Evolutionary conservation across 2,888 invertebrate species (phyloP).

Genomic region (Bimastos eiseni): DNA sequence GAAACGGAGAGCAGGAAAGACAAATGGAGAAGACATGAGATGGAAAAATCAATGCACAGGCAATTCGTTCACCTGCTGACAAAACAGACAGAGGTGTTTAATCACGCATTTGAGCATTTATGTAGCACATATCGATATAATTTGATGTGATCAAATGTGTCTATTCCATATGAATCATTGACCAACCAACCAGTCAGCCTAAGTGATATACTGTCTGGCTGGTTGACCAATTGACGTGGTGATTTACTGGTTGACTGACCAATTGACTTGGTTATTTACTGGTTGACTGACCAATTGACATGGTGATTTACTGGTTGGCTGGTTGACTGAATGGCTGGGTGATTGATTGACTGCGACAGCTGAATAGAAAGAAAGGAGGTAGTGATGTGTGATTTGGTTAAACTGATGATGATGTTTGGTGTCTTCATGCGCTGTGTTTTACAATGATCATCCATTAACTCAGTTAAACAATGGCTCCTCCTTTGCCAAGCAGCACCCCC

Average conservation of each 20-base stretch:
- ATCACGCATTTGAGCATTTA: neutral
- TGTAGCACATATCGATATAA: neutral
- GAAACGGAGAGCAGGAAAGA: too few species aligned
- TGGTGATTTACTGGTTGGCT: neutral
- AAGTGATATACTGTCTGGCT: neutral
- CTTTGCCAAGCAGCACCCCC: neutral
- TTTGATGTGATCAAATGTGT: too few species aligned
- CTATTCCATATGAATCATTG: too few species aligned
- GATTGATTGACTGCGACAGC: neutral
- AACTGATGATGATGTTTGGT: too few species aligned
- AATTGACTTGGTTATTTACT: neutral
- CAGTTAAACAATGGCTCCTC: neutral
- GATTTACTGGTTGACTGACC: too few species aligned
- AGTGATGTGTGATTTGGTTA: too few species aligned
- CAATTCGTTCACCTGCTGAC: too few species aligned
- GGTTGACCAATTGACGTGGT: neutral
- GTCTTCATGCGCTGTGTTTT: too few species aligned
- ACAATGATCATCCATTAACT: neutral
- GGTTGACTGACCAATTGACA: neutral
- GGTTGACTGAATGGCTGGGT: neutral
- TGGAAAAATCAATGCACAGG: too few species aligned
- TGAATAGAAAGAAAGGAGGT: too few species aligned
- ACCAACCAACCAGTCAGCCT: too few species aligned
- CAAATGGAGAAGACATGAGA: too few species aligned
- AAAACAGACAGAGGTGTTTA: neutral